phyloP scores from a whole-genome alignment of 1,140 invertebrate genomes.

The Polypedilum vanderplanki region DNA sequence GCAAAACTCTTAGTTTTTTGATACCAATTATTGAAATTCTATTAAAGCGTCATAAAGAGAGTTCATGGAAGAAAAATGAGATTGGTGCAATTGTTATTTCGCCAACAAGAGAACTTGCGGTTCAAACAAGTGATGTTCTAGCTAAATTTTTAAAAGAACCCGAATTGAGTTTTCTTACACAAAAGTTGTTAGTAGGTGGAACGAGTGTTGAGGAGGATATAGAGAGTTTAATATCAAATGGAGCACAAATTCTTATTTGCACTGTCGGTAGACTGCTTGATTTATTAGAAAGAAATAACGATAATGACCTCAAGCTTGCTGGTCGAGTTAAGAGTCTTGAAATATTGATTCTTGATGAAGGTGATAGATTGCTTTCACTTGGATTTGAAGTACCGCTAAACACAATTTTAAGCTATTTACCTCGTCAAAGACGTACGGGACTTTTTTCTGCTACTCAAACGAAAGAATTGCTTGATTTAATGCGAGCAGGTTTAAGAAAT shows the following conservation, averaged over 20 bases:
- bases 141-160: slow-evolving; percentile 44
- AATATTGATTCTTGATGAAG: slow-evolving; percentile 92
- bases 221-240: slow-evolving; percentile 56
- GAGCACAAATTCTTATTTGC: slow-evolving; percentile 80
- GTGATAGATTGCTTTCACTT: slow-evolving; percentile 86
- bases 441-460: slow-evolving; percentile 99
- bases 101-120: slow-evolving; percentile 87
- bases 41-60: slow-evolving; percentile 54
- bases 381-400: slow-evolving; percentile 87
- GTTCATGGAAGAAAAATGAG: slow-evolving; percentile 64
- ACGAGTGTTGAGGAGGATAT: slow-evolving; percentile 67
- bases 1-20: slow-evolving; percentile 92
- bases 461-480: slow-evolving; percentile 84
- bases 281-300: slow-evolving; percentile 60
- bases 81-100: slow-evolving; percentile 84
- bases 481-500: slow-evolving; percentile 90
- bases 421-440: slow-evolving; percentile 88
- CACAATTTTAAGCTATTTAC: slow-evolving; percentile 83
- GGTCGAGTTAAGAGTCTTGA: slow-evolving; percentile 65
- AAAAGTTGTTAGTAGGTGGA: slow-evolving; percentile 75
- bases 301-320: slow-evolving; percentile 56
- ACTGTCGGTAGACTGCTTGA: slow-evolving; percentile 91
- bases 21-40: slow-evolving; percentile 85
- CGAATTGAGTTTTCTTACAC: slow-evolving; percentile 44
- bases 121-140: slow-evolving; percentile 77